Conservation (phyloP, 1,140 invertebrate genomes). For the Drosophila lacteicornis region DNA sequence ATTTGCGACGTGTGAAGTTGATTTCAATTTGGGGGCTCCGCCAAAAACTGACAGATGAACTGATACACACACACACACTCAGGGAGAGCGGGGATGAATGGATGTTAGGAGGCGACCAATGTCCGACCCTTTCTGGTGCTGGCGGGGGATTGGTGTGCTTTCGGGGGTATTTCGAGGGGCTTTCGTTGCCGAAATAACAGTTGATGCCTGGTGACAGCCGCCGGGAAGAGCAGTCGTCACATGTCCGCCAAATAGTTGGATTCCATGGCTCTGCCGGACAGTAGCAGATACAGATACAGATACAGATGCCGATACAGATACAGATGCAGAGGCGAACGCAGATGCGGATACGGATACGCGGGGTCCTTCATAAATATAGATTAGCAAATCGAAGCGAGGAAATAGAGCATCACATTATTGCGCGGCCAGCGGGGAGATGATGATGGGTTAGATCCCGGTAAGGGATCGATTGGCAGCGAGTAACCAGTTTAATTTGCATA, state of each 20-base stretch:
- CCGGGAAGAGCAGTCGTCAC: constrained; percentile 40
- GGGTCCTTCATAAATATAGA: constrained; percentile 74
- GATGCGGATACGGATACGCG: not conserved
- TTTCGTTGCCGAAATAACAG: constrained; percentile 50
- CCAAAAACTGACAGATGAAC: constrained; percentile 46
- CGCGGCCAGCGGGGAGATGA: not conserved
- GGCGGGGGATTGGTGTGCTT: not conserved
- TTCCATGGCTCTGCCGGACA: constrained; percentile 12
- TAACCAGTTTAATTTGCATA: not conserved
- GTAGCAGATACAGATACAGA: constrained; percentile 10
- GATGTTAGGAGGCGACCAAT: constrained; percentile 10
- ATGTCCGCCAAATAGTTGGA: constrained; percentile 36
- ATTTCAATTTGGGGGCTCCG: constrained; percentile 70
- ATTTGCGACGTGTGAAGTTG: constrained; percentile 83
- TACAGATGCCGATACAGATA: not conserved
- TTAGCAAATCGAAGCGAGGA: constrained; percentile 55
- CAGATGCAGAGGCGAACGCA: not conserved
- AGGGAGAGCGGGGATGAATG: constrained; percentile 16
- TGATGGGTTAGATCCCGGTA: constrained; percentile 2
- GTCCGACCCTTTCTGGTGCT: constrained; percentile 38
- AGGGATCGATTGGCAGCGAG: not conserved
- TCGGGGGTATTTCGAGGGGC: not conserved
- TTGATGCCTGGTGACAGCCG: constrained; percentile 65
- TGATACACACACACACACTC: constrained; percentile 21
- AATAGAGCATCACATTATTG: constrained; percentile 36